phyloP scores from a whole-genome alignment of 1,140 invertebrate genomes.

The Eupristina koningsbergeri region DNA sequence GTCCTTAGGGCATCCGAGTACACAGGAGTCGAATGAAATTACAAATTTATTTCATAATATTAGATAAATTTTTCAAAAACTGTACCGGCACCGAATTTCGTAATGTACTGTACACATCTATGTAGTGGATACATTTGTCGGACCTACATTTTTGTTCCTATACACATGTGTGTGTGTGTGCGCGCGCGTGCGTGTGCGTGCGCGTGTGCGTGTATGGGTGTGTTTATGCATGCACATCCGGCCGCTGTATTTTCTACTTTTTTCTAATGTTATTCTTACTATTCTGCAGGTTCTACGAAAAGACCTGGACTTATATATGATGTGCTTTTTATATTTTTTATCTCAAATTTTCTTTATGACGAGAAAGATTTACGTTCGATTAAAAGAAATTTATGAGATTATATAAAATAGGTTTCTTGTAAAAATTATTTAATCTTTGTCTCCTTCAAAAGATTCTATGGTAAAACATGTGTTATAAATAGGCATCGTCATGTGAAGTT shows the following conservation, averaged over 20 bases:
- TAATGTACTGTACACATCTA: too few species aligned
- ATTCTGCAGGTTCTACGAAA: conserved; percentile 18
- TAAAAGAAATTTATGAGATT: conserved; percentile 4
- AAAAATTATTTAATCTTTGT: conserved; percentile 24
- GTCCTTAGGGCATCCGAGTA: conserved; percentile 37
- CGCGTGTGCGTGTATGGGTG: too few species aligned
- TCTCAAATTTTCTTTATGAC: background rate
- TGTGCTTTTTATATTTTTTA: background rate
- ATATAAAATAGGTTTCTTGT: conserved; percentile 1
- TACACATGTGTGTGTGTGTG: too few species aligned
- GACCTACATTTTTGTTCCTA: too few species aligned
- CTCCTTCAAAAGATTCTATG: background rate
- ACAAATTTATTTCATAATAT: conserved; percentile 40
- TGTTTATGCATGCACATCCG: background rate
- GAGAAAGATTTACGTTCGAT: conserved; percentile 24
- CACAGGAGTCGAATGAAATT: background rate
- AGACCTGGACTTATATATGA: background rate
- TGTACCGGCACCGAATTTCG: too few species aligned
- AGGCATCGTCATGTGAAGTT: background rate
- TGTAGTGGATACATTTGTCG: too few species aligned
- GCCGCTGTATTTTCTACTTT: background rate
- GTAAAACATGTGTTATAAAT: background rate
- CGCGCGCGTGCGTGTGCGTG: too few species aligned
- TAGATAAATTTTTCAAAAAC: too few species aligned
- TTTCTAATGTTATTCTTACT: too few species aligned